A percentile compares a stretch with the other conserved stretches of the same genome.
Evolutionary conservation across 2,797 vertebrate species (phyloP).

Genomic region (Myripristis jacobus): DNA sequence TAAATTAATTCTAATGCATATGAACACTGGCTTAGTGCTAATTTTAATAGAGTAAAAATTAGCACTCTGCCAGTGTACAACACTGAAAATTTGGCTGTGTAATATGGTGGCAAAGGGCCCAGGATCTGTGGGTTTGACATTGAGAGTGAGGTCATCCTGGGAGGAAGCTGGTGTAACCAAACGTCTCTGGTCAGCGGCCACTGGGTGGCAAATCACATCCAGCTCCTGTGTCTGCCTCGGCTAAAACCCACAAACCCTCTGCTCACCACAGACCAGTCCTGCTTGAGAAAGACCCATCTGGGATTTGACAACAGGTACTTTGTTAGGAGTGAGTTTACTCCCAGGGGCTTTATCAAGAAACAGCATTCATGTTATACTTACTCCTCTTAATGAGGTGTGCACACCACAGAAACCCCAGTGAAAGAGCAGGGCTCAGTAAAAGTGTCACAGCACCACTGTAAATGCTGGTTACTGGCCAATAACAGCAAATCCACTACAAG

Average conservation of each 20-base stretch:
- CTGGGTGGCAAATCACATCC: constrained; percentile 11
- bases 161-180: constrained; percentile 54
- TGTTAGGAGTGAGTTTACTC: constrained; percentile 8
- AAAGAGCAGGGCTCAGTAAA: neutral
- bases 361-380: neutral
- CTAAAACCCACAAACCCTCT: constrained; percentile 25
- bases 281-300: neutral
- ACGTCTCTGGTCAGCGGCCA: constrained; percentile 34
- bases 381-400: constrained; percentile 12
- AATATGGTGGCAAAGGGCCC: neutral
- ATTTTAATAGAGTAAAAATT: neutral
- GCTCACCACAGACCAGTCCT: constrained; percentile 14
- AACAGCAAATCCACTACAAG: neutral
- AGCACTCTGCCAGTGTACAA: too few relatives aligned
- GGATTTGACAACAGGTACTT: neutral
- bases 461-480: neutral
- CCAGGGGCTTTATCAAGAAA: neutral
- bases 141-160: constrained; percentile 24
- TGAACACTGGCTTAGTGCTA: neutral
- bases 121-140: constrained; percentile 33
- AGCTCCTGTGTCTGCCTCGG: constrained; percentile 6
- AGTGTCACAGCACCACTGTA: neutral
- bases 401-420: constrained; percentile 7
- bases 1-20: neutral
- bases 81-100: constrained; percentile 5